These are phyloP conservation scores for Drosophila willistoni DNA, from an alignment of 1,140 invertebrate genomes.

Conservation along the genomic window DNA sequence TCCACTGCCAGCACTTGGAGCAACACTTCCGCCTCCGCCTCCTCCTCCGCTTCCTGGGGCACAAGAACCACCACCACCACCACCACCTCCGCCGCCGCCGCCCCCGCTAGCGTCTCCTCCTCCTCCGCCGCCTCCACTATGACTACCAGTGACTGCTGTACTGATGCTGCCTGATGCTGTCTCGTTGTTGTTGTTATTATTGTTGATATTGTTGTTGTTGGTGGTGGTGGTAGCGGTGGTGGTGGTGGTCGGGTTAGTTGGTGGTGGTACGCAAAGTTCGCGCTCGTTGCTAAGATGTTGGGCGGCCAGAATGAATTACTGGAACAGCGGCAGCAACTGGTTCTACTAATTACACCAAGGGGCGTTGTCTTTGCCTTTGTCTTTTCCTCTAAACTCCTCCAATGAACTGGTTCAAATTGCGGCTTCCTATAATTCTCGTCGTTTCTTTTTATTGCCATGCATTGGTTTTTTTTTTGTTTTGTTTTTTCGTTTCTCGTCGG, in stretches of 20 bases:
- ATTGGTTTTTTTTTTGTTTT: slow-evolving; percentile 34
- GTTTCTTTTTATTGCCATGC: slow-evolving; percentile 55
- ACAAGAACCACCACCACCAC: slow-evolving; percentile 13
- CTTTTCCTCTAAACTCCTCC: neutral
- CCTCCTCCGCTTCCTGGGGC: slow-evolving; percentile 3
- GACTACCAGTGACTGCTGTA: slow-evolving; percentile 31
- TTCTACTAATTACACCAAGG: slow-evolving; percentile 15
- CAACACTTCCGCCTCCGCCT: slow-evolving; percentile 31
- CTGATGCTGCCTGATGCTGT: slow-evolving; percentile 26
- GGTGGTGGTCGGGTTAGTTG: slow-evolving; percentile 4
- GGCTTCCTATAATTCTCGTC: slow-evolving; percentile 8
- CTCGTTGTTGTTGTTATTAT: slow-evolving; percentile 43
- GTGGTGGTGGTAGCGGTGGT: slow-evolving; percentile 12
- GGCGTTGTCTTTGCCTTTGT: slow-evolving; percentile 12
- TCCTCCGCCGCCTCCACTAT: slow-evolving; percentile 5
- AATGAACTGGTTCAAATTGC: slow-evolving; percentile 5
- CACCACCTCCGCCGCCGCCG: slow-evolving; percentile 12
- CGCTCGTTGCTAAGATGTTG: slow-evolving; percentile 73
- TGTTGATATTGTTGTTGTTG: neutral
- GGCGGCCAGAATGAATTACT: slow-evolving; percentile 83
- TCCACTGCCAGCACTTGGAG: slow-evolving; percentile 26
- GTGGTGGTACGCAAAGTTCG: slow-evolving; percentile 43
- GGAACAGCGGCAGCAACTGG: slow-evolving; percentile 49
- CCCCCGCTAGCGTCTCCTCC: slow-evolving; percentile 1
- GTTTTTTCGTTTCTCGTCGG: neutral